Base-by-base conservation (phyloP, 2,888 invertebrate genomes). In the Apamea anceps region DNA sequence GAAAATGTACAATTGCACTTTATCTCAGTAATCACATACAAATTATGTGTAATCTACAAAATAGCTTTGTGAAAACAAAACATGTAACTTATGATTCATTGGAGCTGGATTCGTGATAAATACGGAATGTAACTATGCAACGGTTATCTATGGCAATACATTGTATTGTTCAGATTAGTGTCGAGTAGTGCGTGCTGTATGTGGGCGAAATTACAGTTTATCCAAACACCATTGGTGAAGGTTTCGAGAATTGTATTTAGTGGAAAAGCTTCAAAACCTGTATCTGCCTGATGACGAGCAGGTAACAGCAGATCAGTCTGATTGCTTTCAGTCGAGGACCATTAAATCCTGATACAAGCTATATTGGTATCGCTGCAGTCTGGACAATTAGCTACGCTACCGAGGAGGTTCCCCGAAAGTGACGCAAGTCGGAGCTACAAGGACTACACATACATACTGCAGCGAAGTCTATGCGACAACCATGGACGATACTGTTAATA, bases 71-170 rank as follows among this genome's bases (percentile, higher is more conserved):
- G 48, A 79, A 79, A 77, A 87, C 85, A 62, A 62, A 80, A 80
- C 54, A 66, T 76, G 66, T 79, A 67, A 67, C 37, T 75, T 75
- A 75, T 79, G 79, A 82, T 74, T 81, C 79, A 87, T 75, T 79
- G 80, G 51, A 77, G 51, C 74, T 77, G 70, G 54, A 81, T 77
- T 63, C 63, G 73, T 63, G 79, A 82, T 86, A 79, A 84, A 80
- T 68, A 72, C 67, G 70, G 79, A 77, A 79, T 79, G 80, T 83
- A 74, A 51, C 63, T 85, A 77, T 72, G 75, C 77, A 84, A 66
- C 18, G 45, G 72, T 84, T 87, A 85, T 85, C 77, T 85, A 63
- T 54, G 42, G 37, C 62, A 63, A 72, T 72, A 68, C 37, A 48
- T 68, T n/a, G 70, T 75, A 70, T 84, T 66, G 70, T 76, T 79